Evolutionary conservation across 1,140 invertebrate species (phyloP).

Genomic region (Eumaeus atala): DNA sequence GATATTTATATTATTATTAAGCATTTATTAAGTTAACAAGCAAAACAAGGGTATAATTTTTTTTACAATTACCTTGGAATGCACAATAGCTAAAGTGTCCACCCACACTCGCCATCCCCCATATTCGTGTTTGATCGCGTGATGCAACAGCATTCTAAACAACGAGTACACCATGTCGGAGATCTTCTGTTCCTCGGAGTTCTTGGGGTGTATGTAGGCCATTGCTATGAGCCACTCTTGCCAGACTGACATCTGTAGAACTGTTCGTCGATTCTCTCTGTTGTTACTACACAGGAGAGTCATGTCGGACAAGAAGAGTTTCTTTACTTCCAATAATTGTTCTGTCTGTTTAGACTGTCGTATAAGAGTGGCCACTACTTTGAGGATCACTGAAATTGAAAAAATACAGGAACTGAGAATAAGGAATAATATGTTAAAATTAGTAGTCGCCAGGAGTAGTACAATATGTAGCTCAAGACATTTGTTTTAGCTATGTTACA

Average conservation of each 20-base stretch:
- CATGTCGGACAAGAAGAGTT: conserved; percentile 97
- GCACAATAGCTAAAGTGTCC: conserved; percentile 98
- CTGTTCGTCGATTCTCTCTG: conserved; percentile 95
- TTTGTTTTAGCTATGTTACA: too few relatives aligned
- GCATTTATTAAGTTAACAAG: too few relatives aligned
- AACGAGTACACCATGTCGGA: conserved; percentile 98
- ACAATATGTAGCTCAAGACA: too few relatives aligned
- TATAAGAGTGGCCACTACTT: conserved; percentile 97
- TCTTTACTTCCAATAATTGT: conserved; percentile 94
- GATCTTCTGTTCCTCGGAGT: conserved; percentile 95
- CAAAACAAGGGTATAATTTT: too few relatives aligned
- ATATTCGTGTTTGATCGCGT: conserved; percentile 99
- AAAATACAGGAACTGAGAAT: too few relatives aligned
- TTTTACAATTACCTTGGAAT: conserved; percentile 89
- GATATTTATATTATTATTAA: too few relatives aligned
- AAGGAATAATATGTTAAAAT: too few relatives aligned
- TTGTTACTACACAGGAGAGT: conserved; percentile 97
- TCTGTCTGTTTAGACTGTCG: conserved; percentile 96
- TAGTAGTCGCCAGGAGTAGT: too few relatives aligned
- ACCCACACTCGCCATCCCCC: conserved; percentile 99
- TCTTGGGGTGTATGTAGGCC: conserved; percentile 98
- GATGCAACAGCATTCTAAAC: conserved; percentile 96
- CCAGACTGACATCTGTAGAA: conserved; percentile 99
- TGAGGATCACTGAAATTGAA: conserved; percentile 90
- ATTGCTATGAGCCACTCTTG: conserved; percentile 99